phyloP scores from a whole-genome alignment of 2,888 invertebrate genomes.

The Allolobophora icterica region DNA sequence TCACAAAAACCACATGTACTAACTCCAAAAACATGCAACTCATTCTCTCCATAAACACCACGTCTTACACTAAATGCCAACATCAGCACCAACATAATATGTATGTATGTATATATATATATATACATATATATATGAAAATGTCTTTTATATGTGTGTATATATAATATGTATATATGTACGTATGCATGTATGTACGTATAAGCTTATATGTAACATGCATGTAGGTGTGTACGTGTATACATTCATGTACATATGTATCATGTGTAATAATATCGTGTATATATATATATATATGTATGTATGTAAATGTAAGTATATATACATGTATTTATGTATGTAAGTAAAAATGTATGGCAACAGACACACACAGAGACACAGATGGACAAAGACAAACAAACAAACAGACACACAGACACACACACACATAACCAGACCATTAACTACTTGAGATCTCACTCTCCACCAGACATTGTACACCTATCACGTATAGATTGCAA shows the following conservation, averaged over 20 bases:
- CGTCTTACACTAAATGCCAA: background rate
- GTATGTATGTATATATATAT: background rate
- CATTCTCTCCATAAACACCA: background rate
- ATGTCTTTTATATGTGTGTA: too few relatives aligned
- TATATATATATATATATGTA: too few relatives aligned
- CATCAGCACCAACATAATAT: background rate
- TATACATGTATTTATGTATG: background rate
- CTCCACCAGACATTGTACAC: background rate
- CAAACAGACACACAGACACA: background rate
- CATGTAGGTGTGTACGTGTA: too few relatives aligned
- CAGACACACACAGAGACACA: background rate
- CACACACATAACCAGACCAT: background rate
- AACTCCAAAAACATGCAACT: background rate
- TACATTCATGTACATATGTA: too few relatives aligned
- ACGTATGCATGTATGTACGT: too few relatives aligned
- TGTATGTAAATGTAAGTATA: too few relatives aligned
- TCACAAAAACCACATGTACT: background rate
- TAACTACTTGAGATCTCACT: conserved; percentile 8
- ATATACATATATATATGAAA: too few relatives aligned
- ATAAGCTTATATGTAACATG: too few relatives aligned
- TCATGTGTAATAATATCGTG: too few relatives aligned
- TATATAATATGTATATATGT: too few relatives aligned
- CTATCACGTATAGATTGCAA: background rate
- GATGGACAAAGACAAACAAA: background rate
- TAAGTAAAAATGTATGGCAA: background rate